A percentile compares a stretch with the other conserved stretches of the same genome.
Evolutionary conservation across 2,888 invertebrate genomes (phyloP).

Genomic region (Polia nebulosa): DNA sequence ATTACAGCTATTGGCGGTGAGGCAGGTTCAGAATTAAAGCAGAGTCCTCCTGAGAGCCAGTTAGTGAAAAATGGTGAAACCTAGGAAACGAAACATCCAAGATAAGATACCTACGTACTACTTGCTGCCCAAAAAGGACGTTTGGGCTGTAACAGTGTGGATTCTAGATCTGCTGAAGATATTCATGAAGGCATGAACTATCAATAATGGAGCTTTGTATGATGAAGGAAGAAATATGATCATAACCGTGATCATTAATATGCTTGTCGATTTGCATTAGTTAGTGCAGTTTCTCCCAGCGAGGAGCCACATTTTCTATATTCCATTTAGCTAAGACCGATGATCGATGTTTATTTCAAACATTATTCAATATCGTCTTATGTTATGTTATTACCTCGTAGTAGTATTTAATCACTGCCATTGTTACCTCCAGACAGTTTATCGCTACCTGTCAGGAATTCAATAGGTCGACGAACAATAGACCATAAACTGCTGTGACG

Average conservation of each 20-base stretch:
- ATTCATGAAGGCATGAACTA: neutral
- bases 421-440: conserved; percentile 49
- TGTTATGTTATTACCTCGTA: conserved; percentile 36
- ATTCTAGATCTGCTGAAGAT: neutral
- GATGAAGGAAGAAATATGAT: neutral
- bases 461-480: conserved; percentile 55
- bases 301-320: neutral
- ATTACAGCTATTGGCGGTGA: neutral
- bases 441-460: conserved; percentile 55
- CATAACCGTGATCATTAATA: neutral
- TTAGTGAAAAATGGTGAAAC: too few relatives aligned
- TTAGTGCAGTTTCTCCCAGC: neutral
- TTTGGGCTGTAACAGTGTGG: neutral
- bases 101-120: too few relatives aligned
- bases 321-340: neutral
- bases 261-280: neutral
- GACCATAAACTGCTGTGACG: conserved; percentile 55
- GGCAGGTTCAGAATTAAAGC: too few relatives aligned
- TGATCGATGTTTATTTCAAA: conserved; percentile 26
- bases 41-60: too few relatives aligned
- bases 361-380: conserved; percentile 29
- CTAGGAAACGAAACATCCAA: neutral
- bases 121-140: too few relatives aligned
- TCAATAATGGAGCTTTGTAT: too few relatives aligned
- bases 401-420: conserved; percentile 44